phyloP scores from a whole-genome alignment of 2,888 invertebrate species.

The Lepas anatifera region DNA sequence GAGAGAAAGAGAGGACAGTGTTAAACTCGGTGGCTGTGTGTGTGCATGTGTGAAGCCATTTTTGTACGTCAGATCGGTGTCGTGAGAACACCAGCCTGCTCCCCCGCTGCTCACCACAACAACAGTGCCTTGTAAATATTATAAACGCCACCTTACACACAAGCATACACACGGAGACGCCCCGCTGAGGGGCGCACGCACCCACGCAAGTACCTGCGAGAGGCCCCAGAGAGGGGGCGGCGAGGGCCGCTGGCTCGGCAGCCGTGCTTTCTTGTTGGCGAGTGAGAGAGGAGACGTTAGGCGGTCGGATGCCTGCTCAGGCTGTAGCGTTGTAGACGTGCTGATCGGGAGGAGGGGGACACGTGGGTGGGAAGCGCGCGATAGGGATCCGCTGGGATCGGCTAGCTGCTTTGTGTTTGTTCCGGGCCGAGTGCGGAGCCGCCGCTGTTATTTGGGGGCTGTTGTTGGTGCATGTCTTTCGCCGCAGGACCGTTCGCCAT shows the following conservation, averaged over 20 bases:
- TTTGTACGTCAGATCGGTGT: too few relatives aligned
- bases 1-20: neutral
- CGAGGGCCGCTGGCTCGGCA: neutral
- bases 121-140: constrained; percentile 10
- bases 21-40: neutral
- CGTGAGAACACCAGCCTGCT: too few relatives aligned
- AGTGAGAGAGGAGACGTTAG: too few relatives aligned
- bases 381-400: neutral
- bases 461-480: neutral
- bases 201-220: constrained; percentile 1
- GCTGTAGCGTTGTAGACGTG: too few relatives aligned
- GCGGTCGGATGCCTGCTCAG: neutral
- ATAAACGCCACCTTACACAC: neutral
- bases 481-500: neutral
- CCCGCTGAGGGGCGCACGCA: too few relatives aligned
- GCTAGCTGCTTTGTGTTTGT: neutral
- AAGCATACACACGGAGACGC: neutral
- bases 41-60: neutral
- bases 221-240: neutral
- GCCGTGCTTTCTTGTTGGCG: too few relatives aligned
- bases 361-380: neutral
- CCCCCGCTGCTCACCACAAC: neutral
- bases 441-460: neutral
- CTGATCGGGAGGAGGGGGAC: neutral
- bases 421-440: too few relatives aligned